phyloP scores from a whole-genome alignment of 2,888 invertebrate genomes.

The Lycocerus yunnanus region DNA sequence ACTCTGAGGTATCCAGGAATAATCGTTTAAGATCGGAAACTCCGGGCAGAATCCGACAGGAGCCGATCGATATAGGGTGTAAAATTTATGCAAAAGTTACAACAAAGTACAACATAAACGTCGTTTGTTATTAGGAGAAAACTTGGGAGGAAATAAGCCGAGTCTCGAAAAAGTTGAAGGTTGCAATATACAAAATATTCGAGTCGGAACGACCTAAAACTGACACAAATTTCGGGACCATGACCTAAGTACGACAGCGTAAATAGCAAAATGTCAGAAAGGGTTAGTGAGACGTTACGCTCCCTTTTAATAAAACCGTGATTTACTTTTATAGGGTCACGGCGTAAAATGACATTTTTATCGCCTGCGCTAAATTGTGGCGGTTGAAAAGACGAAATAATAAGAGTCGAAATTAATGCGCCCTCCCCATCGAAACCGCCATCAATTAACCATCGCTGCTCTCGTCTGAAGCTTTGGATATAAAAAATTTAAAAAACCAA shows the following conservation, averaged over 20 bases:
- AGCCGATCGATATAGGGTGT: constrained; percentile 49
- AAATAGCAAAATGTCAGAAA: background rate
- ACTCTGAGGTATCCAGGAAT: constrained; percentile 36
- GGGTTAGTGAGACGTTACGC: background rate
- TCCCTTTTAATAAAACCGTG: background rate
- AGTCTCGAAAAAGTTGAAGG: background rate
- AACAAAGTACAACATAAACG: background rate
- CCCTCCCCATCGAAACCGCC: too few relatives aligned
- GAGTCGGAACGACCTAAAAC: background rate
- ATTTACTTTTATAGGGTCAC: background rate
- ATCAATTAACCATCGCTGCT: too few relatives aligned
- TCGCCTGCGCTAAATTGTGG: background rate
- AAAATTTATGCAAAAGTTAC: constrained; percentile 33
- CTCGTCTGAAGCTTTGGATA: background rate
- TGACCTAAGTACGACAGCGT: background rate
- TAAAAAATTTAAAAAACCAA: constrained; percentile 1
- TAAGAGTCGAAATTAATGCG: background rate
- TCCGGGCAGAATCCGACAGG: constrained; percentile 48
- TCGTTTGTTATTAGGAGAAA: background rate
- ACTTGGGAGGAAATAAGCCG: background rate
- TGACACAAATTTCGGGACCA: background rate
- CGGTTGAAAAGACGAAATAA: background rate
- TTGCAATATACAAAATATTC: background rate
- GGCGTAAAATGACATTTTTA: background rate
- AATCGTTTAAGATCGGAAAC: constrained; percentile 41